phyloP scores from a whole-genome alignment of 2,113 vertebrate genomes.

The Riparia riparia region DNA sequence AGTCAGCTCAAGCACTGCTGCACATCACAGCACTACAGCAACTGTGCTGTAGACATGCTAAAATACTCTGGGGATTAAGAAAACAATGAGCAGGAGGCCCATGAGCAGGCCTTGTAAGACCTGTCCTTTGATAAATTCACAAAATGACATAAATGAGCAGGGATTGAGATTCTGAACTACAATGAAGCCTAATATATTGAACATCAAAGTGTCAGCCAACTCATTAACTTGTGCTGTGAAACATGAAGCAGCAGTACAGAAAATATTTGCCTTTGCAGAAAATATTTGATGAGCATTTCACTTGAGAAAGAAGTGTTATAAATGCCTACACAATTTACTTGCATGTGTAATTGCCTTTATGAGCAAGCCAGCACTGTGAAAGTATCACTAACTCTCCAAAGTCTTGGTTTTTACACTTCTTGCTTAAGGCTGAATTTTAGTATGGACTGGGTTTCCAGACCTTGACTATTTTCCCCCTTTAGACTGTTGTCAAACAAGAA shows the following conservation, averaged over 20 bases:
- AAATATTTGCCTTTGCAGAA: slow-evolving; percentile 34
- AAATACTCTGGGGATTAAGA: neutral
- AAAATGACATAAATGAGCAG: neutral
- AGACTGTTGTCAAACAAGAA: neutral
- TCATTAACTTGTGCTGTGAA: slow-evolving; percentile 30
- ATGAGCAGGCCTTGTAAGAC: neutral
- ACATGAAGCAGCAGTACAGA: slow-evolving; percentile 3
- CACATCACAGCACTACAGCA: neutral
- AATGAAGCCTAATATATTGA: neutral
- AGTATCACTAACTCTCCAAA: neutral
- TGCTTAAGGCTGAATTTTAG: neutral
- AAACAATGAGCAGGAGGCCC: neutral
- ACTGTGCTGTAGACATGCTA: neutral
- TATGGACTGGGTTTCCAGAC: neutral
- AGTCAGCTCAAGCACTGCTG: neutral
- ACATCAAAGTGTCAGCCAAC: slow-evolving; percentile 18
- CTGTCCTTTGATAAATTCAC: neutral
- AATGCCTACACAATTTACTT: neutral
- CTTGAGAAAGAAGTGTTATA: neutral
- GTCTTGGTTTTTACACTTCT: neutral
- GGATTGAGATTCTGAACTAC: neutral
- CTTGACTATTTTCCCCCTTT: rapidly evolving
- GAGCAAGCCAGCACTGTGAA: neutral
- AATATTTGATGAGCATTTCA: slow-evolving; percentile 13
- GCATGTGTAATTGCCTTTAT: neutral